Base-by-base conservation (phyloP, 2,797 vertebrate species). In the Melopsittacus undulatus region DNA sequence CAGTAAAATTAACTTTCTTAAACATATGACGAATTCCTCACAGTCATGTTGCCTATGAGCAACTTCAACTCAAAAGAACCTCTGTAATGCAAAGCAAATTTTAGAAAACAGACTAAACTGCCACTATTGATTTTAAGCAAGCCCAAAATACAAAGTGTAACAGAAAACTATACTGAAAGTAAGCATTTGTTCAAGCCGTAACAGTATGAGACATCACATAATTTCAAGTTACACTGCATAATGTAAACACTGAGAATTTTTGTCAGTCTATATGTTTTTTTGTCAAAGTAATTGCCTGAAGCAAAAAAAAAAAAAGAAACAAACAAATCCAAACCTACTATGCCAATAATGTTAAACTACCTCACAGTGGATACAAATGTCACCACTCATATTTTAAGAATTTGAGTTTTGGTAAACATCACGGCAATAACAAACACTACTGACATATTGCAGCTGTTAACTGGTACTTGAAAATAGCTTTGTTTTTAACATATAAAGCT, bases 321-420 rank as follows among this genome's bases (percentile, higher is more conserved):
- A 22, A 1, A 8, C 52, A 9, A n/a, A 22, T 20, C 13, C 54
- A 11, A 0, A 63, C 2, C 16, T 34, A 21, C 34, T 43, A 12
- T 4, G 30, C 2, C 4, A 36, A 2, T 34, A 54, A 29, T 0
- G 1, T 20, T 56, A 30, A 78, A 40, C 5, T 21, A 27, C 46
- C 10, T 61, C 40, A 32, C 7, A 5, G 36, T 1, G 3, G 17
- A n/a, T 21, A 38, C 0, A 0, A 11, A 40, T 1, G 2, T 18
- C 20, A 13, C 22, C 26, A n/a, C 5, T 52, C 11, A 1, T 2
- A 23, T 32, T 74, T 56, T 26, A 40, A 13, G 57, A 77, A 74
- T 9, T 27, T 38, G 13, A 52, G 8, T 92, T 94, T 48, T 2
- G 5, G 43, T 30, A 48, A 78, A 45, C 1, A 3, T 13, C n/a